Evolutionary conservation across 2,113 vertebrate genomes (phyloP).

Genomic region (Felis chaus): DNA sequence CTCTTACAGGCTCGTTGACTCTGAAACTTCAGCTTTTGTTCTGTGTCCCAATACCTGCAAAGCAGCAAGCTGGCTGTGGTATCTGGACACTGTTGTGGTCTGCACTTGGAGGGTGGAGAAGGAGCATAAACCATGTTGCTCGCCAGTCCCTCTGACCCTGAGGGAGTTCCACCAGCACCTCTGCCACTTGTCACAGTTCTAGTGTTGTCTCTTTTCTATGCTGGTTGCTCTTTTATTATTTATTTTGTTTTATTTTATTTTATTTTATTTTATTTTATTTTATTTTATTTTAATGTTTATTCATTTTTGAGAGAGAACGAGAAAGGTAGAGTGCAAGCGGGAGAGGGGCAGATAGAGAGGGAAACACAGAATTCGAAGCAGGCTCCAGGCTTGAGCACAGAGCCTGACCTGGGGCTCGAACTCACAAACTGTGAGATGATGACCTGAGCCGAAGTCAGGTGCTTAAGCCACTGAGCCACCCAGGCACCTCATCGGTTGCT

Average conservation of each 20-base stretch:
- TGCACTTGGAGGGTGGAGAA: not conserved
- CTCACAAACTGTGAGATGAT: no score
- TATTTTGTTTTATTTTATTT: not conserved
- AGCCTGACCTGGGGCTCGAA: no score
- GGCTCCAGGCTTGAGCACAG: no score
- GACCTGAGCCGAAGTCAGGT: no score
- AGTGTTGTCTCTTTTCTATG: not conserved
- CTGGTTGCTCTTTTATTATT: not conserved
- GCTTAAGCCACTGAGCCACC: no score
- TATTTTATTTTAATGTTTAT: no score
- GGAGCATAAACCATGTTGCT: not conserved
- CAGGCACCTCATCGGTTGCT: not conserved
- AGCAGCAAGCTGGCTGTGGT: not conserved
- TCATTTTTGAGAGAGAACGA: no score
- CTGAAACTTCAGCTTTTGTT: not conserved
- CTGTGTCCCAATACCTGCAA: not conserved
- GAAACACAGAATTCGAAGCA: no score
- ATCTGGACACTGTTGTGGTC: not conserved
- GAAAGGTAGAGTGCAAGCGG: no score
- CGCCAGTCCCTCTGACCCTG: not conserved
- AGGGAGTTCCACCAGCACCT: not conserved
- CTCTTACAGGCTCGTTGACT: not conserved
- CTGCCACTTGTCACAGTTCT: not conserved
- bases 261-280: not conserved
- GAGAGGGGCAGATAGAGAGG: no score